Base-by-base conservation (phyloP, 2,797 vertebrate species). In the Peromyscus attwateri region DNA sequence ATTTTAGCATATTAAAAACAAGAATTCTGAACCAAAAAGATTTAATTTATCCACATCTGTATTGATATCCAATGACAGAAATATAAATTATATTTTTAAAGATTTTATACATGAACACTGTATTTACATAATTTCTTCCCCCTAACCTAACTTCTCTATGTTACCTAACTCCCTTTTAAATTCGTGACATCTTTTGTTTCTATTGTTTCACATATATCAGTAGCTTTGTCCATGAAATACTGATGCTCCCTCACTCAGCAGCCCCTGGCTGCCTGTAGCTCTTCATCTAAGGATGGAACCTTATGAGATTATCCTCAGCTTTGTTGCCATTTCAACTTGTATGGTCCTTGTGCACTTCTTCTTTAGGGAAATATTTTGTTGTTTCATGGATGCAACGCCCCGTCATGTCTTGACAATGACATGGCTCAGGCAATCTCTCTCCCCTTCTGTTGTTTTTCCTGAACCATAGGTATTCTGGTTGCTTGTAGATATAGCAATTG, bases 1-100 rank as follows among this genome's bases (percentile, higher is more conserved):
- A 55, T 84, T 94, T 87, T 73, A 60, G 14, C 4, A 55, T 46
- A 60, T 57, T 89, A 49, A 7, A 77, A 62, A 89, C 12, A 71
- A 83, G n/a, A 75, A 68, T 76, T 92, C 23, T 93, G 29, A 92
- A 87, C 84, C 66, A 87, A 89, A 73, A 11, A 64, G 9, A 75
- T 40, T 87, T 27, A 85, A 85, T 66, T 16, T 75, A 84, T 90
- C 11, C 29, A 49, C 52, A 93, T 49, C 0, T 73, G 4, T 76
- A 34, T 80, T 80, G 8, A 52, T 92, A 55, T 82, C 60, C n/a
- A 90, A 85, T 89, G 13, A 43, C 52, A 87, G 40, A 87, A 66
- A 0, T 83, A 1, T 6, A 10, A 52, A 23, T n/a, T 66, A 31
- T 17, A n/a, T 85, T n/a, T 34, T 84, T 31, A 5, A 46, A 11